phyloP scores from a whole-genome alignment of 2,888 invertebrate species.

The Phytoseiulus persimilis region DNA sequence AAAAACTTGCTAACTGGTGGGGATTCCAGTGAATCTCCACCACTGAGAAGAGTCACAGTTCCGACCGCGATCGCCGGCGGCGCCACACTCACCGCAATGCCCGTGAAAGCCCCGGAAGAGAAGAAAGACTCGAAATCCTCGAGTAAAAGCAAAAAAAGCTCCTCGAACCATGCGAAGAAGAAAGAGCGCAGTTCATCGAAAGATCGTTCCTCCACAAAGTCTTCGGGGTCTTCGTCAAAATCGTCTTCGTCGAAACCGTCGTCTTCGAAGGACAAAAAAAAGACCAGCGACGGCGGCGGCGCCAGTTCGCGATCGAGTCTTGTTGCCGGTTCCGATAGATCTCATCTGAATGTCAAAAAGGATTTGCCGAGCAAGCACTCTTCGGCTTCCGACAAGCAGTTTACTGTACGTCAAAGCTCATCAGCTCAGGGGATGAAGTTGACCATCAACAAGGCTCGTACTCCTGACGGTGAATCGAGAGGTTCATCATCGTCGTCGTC shows the following conservation, averaged over 20 bases:
- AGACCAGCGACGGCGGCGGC: neutral
- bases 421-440: constrained; percentile 63
- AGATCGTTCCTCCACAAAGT: constrained; percentile 15
- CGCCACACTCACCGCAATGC: neutral
- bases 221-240: constrained; percentile 7
- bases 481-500: constrained; percentile 42
- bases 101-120: neutral
- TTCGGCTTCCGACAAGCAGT: constrained; percentile 49
- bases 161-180: neutral
- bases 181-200: constrained; percentile 24
- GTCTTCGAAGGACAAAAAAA: constrained; percentile 11
- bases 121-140: neutral
- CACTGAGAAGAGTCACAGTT: neutral
- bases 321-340: neutral
- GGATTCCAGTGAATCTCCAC: constrained; percentile 38
- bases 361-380: constrained; percentile 49
- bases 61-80: neutral
- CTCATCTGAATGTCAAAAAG: constrained; percentile 52
- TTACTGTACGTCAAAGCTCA: constrained; percentile 80
- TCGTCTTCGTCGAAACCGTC: constrained; percentile 17
- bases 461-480: constrained; percentile 45
- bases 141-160: neutral
- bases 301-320: constrained; percentile 14
- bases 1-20: constrained; percentile 38
- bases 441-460: constrained; percentile 72